Evolutionary conservation across 2,888 invertebrate species (phyloP).

Genomic region (Pristionchus entomophagus): DNA sequence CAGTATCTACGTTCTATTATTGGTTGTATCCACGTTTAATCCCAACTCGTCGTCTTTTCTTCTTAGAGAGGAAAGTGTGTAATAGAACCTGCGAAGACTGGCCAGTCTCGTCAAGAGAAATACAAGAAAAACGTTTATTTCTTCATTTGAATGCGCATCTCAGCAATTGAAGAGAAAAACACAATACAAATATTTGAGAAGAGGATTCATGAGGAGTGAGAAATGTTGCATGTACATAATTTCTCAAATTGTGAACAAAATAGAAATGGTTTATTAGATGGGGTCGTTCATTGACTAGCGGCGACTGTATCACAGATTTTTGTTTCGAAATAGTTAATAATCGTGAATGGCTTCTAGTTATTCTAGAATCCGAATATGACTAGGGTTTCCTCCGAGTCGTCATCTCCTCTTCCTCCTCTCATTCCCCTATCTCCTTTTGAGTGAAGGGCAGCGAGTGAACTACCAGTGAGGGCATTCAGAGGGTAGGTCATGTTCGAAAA

Average conservation of each 20-base stretch:
- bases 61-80: conserved; percentile 26
- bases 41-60: conserved; percentile 4
- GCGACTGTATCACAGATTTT: neutral
- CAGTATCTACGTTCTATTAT: neutral
- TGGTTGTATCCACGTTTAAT: neutral
- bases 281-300: neutral
- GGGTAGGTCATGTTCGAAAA: conserved; percentile 12
- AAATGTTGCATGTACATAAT: no score
- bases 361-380: conserved; percentile 23
- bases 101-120: conserved; percentile 21
- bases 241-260: no score
- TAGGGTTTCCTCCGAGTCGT: neutral
- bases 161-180: neutral
- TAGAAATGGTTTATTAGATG: neutral
- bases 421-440: neutral
- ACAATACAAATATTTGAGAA: no score
- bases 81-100: conserved; percentile 19
- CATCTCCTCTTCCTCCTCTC: neutral
- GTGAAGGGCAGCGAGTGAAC: neutral
- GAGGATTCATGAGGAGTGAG: no score
- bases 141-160: neutral
- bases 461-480: neutral
- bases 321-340: neutral
- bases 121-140: conserved; percentile 1
- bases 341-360: neutral